Percentiles rank a stretch among this genome's conserved stretches.
Evolutionary conservation across 2,797 vertebrate genomes (phyloP).

Genomic region (Halcyon smyrnensis): DNA sequence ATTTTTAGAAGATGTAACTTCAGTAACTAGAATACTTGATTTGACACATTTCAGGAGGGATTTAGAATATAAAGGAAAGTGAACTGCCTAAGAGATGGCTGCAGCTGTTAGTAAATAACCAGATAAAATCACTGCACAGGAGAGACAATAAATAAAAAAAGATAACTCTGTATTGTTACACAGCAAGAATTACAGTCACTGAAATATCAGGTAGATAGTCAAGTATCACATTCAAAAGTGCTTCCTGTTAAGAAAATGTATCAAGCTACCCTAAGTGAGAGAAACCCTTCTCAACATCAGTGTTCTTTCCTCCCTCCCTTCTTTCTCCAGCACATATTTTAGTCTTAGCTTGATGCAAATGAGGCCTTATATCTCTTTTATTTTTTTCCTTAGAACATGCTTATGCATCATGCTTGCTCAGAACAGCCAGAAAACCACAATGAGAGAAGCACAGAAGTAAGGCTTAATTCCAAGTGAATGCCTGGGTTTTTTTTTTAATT

Average conservation of each 20-base stretch:
- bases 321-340: background rate
- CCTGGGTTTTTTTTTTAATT: background rate
- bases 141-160: background rate
- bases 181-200: background rate
- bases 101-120: background rate
- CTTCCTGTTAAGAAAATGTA: background rate
- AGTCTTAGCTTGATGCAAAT: background rate
- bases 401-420: background rate
- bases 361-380: background rate
- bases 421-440: background rate
- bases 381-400: background rate
- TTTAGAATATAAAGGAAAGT: background rate
- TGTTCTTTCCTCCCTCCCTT: background rate
- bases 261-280: background rate
- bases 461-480: background rate
- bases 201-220: background rate
- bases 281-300: background rate
- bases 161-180: background rate
- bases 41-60: background rate
- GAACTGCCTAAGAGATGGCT: background rate
- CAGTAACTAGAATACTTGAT: background rate
- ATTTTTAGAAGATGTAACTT: background rate
- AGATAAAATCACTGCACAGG: background rate
- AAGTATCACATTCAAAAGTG: background rate
- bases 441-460: background rate